phyloP scores from a whole-genome alignment of 92 coral and sea anemone species.

The Diadumene lineata region DNA sequence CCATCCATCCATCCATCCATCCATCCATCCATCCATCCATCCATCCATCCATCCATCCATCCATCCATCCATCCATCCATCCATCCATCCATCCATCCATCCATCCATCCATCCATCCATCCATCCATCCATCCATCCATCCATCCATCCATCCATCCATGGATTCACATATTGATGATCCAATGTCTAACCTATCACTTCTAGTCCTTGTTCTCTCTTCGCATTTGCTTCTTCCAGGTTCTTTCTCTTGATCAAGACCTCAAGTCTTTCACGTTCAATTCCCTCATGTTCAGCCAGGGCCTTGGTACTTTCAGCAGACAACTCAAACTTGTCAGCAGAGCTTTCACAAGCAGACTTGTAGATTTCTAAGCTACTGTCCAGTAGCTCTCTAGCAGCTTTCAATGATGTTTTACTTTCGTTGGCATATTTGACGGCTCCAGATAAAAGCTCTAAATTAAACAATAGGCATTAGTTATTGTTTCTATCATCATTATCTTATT shows the following conservation, averaged over 20 bases:
- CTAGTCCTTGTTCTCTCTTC: conserved; percentile 59
- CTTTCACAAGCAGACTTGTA: conserved; percentile 65
- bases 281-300: conserved; percentile 73
- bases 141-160: neutral
- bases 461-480: neutral
- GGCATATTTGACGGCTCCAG: conserved; percentile 65
- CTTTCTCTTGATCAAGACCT: conserved; percentile 58
- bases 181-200: conserved; percentile 44
- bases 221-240: conserved; percentile 65
- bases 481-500: neutral
- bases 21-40: too few relatives aligned
- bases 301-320: conserved; percentile 53
- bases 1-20: too few relatives aligned
- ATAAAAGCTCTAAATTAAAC: conserved; percentile 45
- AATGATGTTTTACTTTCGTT: conserved; percentile 65
- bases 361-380: conserved; percentile 56
- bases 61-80: too few relatives aligned
- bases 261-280: conserved; percentile 77
- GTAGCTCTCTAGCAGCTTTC: conserved; percentile 68
- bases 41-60: too few relatives aligned
- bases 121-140: neutral
- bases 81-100: too few relatives aligned
- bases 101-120: too few relatives aligned
- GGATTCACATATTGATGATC: neutral
- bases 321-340: conserved; percentile 79